Evolutionary conservation across 2,888 invertebrate genomes (phyloP).

Genomic region (Pristionchus fissidentatus): DNA sequence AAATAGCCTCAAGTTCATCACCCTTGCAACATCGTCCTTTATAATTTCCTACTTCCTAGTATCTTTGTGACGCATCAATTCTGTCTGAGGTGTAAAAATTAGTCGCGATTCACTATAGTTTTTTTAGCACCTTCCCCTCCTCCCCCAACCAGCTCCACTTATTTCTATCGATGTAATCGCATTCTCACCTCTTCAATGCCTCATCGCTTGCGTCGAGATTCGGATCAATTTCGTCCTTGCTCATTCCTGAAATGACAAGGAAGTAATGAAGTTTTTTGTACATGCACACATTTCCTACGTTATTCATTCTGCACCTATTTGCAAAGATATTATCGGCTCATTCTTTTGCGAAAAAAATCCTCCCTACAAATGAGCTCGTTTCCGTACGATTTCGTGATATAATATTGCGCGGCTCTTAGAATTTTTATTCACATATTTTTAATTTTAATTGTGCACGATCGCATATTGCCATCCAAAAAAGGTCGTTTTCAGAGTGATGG

Average conservation of each 20-base stretch:
- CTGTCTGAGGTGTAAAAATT: neutral
- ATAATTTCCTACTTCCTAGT: neutral
- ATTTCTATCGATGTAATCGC: too few relatives aligned
- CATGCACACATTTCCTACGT: neutral
- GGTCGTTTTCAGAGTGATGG: neutral
- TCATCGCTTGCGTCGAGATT: slow-evolving; percentile 19
- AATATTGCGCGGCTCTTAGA: neutral
- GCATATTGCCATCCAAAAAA: neutral
- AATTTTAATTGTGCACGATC: neutral
- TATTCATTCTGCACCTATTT: neutral
- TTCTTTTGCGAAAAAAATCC: neutral
- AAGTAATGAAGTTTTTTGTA: neutral
- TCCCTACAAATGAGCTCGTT: neutral
- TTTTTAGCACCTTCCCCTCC: too few relatives aligned
- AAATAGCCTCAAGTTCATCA: neutral
- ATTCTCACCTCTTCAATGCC: neutral
- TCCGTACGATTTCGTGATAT: neutral
- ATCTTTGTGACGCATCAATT: neutral
- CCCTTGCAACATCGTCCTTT: neutral
- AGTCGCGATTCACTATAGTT: too few relatives aligned
- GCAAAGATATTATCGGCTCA: neutral
- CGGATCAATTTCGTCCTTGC: slow-evolving; percentile 15
- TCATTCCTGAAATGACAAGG: slow-evolving; percentile 23
- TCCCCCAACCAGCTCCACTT: too few relatives aligned
- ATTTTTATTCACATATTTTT: neutral